Percentiles rank a stretch among this genome's conserved stretches.
Conservation (phyloP, 2,888 invertebrate genomes). For the Lapara coniferarum region DNA sequence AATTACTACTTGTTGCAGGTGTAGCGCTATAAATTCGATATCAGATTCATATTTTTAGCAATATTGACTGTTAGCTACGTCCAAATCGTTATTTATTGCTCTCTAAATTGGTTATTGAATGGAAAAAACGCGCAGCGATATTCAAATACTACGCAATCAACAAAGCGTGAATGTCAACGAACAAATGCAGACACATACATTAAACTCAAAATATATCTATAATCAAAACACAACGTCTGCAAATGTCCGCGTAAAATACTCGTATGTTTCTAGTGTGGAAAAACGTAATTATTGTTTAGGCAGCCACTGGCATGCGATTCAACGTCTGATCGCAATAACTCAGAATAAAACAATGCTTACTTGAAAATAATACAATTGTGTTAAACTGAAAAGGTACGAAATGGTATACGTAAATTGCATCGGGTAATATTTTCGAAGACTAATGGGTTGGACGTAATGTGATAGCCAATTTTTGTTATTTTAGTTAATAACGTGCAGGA, state of each 20-base stretch:
- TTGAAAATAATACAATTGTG: neutral
- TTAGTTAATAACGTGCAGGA: neutral
- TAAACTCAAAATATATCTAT: conserved; percentile 12
- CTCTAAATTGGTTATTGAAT: conserved; percentile 16
- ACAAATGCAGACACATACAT: conserved; percentile 14
- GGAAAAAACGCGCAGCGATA: neutral
- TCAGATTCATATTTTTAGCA: conserved; percentile 26
- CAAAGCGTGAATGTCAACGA: conserved; percentile 10
- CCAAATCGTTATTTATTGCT: conserved; percentile 25
- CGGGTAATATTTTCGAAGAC: neutral
- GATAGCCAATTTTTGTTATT: neutral
- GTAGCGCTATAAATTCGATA: conserved; percentile 25
- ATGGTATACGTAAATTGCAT: neutral
- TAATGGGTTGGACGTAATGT: conserved; percentile 1
- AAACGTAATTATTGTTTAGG: conserved; percentile 20
- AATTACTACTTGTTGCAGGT: conserved; percentile 29
- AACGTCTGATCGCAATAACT: conserved; percentile 32
- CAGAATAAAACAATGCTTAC: conserved; percentile 18
- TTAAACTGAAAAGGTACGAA: neutral
- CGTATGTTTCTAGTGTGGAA: neutral
- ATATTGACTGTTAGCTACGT: conserved; percentile 24
- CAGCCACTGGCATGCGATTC: conserved; percentile 8
- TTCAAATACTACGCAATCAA: neutral
- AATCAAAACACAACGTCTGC: conserved; percentile 6
- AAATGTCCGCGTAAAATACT: conserved; percentile 7